Evolutionary conservation across 2,888 invertebrate genomes (phyloP), one percentile per base, ranked within the genome.

Genomic region (Biston betularia): DNA sequence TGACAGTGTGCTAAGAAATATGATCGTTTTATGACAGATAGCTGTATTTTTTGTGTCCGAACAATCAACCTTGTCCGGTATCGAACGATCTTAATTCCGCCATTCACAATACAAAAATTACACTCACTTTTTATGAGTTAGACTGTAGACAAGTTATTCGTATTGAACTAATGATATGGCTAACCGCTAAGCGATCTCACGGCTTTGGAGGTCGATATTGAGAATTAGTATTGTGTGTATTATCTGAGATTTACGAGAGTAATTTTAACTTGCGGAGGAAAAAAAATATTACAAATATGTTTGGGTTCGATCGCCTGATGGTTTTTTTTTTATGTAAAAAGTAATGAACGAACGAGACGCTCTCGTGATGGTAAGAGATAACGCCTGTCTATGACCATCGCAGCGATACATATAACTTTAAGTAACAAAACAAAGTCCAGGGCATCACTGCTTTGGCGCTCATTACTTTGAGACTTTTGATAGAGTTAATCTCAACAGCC

Each of bases 81-180:
- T 54, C 65, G 63, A 78, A 77, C 78, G 79, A 74, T 80, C 78
- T 84, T 76, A 84, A 87, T 89, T 90, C 89, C 87, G 90, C 90
- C 88, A 89, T 92, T 92, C 89, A 89, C 89, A 74, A 78, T 59
- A 81, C 80, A 78, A 84, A 85, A 85, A 84, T 79, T 71, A 78
- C 82, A 79, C 75, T 83, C 71, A 79, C 78, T 79, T 80, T 63
- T 63, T 68, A 45, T 58, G 12, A 55, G 70, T 77, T 65, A 71
- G 71, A 46, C 71, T 74, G 65, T 64, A 66, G 63, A 58, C 56
- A 70, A 57, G 45, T 52, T 45, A 70, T 69, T 74, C 62, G 59
- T 68, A 72, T 65, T 69, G 70, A 62, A 57, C 60, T 65, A 58
- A 71, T 55, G 45, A 74, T 73, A 70, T 71, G 56, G 63, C 65